These are phyloP conservation scores for Platycercus adscitus DNA, from an alignment of 2,113 vertebrate genomes.

Conservation along the genomic window DNA sequence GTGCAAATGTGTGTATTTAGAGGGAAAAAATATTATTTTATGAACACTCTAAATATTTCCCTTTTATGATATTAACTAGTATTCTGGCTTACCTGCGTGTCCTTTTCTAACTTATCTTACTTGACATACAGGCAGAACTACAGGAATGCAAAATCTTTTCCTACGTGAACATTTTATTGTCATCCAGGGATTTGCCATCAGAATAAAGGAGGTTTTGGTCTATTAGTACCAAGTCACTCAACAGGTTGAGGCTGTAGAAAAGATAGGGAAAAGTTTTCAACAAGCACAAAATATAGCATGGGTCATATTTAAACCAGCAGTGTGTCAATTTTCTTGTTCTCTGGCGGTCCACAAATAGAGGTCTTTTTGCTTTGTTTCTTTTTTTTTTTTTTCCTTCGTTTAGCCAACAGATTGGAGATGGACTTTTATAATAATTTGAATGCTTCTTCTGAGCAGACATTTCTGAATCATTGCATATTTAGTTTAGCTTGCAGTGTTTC, in stretches of 20 bases:
- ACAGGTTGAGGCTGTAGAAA: not conserved
- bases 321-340: not conserved
- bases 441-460: not conserved
- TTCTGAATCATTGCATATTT: not conserved
- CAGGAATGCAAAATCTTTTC: not conserved
- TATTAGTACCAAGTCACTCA: not conserved
- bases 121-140: not conserved
- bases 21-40: not conserved
- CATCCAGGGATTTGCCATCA: not conserved
- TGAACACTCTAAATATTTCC: not conserved
- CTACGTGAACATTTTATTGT: not conserved
- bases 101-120: not conserved
- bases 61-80: not conserved
- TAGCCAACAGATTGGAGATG: not conserved
- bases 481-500: not conserved
- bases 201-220: not conserved
- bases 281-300: not conserved
- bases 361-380: not conserved
- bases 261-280: not conserved
- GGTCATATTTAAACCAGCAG: not conserved
- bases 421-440: not conserved
- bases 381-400: not conserved
- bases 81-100: not conserved
- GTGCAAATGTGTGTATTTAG: not conserved
- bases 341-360: not conserved